Percentiles rank a stretch among this genome's conserved stretches.
These are phyloP conservation scores for Pangasius macronema DNA, from an alignment of 2,797 vertebrate species.

Conservation along the genomic window DNA sequence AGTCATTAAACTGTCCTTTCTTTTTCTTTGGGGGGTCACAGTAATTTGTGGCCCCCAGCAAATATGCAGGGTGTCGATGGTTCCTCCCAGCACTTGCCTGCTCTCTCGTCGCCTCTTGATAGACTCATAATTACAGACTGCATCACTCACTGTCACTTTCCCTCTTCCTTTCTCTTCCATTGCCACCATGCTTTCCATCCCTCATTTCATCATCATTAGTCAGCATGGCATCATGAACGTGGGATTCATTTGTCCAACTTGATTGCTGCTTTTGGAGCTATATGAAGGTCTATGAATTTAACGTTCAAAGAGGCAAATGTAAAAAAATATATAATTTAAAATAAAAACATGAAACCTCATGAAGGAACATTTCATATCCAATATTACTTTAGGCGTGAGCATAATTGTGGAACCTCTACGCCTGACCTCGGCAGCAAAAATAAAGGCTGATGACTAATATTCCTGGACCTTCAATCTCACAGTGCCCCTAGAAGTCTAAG, in stretches of 20 bases:
- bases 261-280: not conserved
- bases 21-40: conserved; percentile 53
- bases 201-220: conserved; percentile 56
- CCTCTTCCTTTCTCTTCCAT: conserved; percentile 42
- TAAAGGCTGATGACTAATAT: conserved; percentile 31
- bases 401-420: conserved; percentile 2
- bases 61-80: conserved; percentile 57
- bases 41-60: conserved; percentile 61
- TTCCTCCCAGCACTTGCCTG: conserved; percentile 50
- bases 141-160: conserved; percentile 61
- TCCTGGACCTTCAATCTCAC: conserved; percentile 32
- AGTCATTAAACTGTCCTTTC: conserved; percentile 65
- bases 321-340: not conserved
- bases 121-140: conserved; percentile 71
- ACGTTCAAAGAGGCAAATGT: not conserved
- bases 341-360: not conserved
- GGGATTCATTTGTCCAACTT: not conserved
- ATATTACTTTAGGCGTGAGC: not conserved
- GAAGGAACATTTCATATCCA: conserved; percentile 3
- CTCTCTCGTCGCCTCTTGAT: conserved; percentile 61
- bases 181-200: conserved; percentile 45
- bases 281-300: not conserved
- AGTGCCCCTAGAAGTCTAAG: conserved; percentile 32
- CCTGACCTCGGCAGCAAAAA: conserved; percentile 23
- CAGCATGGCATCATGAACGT: conserved; percentile 48